These are phyloP conservation scores for Suillia variegata DNA, from an alignment of 2,888 invertebrate species.

Conservation along the genomic window DNA sequence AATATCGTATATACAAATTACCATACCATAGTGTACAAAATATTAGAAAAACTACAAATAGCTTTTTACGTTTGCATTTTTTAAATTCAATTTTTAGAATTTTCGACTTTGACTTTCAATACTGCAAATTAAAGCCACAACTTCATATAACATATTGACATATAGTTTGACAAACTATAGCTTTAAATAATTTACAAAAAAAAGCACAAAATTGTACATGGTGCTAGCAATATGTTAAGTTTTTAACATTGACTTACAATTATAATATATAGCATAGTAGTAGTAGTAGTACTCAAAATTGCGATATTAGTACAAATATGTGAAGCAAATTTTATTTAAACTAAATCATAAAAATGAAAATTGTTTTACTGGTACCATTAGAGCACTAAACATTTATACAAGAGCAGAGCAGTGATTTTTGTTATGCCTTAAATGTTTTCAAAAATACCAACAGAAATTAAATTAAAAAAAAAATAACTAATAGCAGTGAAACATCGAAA, in stretches of 20 bases:
- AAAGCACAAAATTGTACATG: background rate
- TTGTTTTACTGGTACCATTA: too few relatives aligned
- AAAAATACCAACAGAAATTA: too few relatives aligned
- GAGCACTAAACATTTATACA: slow-evolving; percentile 2
- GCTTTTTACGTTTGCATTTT: slow-evolving; percentile 51
- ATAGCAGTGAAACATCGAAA: background rate
- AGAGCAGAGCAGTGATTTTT: background rate
- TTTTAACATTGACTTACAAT: too few relatives aligned
- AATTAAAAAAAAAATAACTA: background rate
- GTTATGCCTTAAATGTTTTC: background rate
- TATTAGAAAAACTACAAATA: slow-evolving; percentile 10
- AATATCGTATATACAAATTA: too few relatives aligned
- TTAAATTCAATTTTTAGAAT: slow-evolving; percentile 35
- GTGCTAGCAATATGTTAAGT: too few relatives aligned
- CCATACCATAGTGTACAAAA: too few relatives aligned
- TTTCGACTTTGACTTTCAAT: background rate
- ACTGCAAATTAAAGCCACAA: slow-evolving; percentile 52
- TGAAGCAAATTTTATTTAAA: too few relatives aligned
- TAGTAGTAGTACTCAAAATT: too few relatives aligned
- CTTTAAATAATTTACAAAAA: background rate
- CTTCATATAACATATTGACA: slow-evolving; percentile 56
- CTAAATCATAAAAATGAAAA: too few relatives aligned
- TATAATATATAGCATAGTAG: too few relatives aligned
- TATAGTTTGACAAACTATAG: background rate
- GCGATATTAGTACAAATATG: too few relatives aligned